phyloP scores from a whole-genome alignment of 2,888 invertebrate species.

The Fabriciana adippe region DNA sequence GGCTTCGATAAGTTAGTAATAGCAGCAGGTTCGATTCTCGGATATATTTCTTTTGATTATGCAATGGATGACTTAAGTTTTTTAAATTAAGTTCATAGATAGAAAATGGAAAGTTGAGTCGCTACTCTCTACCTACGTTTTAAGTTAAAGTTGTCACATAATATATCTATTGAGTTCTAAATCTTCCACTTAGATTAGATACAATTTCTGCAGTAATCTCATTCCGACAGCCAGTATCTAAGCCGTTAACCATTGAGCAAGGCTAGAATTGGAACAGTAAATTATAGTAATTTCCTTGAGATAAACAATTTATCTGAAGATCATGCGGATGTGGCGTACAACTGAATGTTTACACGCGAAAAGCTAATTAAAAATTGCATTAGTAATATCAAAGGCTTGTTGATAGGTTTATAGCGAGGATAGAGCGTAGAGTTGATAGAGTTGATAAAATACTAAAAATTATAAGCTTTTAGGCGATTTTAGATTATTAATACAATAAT shows the following conservation, averaged over 20 bases:
- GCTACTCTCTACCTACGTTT: background rate
- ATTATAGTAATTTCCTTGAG: slow-evolving; percentile 38
- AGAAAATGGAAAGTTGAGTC: background rate
- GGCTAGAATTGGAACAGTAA: slow-evolving; percentile 38
- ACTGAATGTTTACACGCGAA: slow-evolving; percentile 8
- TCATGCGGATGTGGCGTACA: slow-evolving; percentile 29
- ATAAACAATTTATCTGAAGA: slow-evolving; percentile 33
- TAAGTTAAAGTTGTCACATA: background rate
- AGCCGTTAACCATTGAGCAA: slow-evolving; percentile 33
- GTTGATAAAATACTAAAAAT: too few relatives aligned
- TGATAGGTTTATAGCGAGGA: too few relatives aligned
- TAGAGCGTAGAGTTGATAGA: too few relatives aligned
- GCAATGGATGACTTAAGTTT: too few relatives aligned
- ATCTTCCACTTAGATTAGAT: background rate
- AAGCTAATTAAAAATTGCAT: background rate
- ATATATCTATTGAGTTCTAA: too few relatives aligned
- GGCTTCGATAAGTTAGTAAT: too few relatives aligned
- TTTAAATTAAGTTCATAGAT: too few relatives aligned
- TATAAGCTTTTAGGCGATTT: too few relatives aligned
- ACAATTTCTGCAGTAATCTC: slow-evolving; percentile 1
- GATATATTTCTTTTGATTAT: too few relatives aligned
- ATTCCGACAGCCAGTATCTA: slow-evolving; percentile 4
- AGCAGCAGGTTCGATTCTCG: too few relatives aligned
- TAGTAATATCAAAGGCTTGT: too few relatives aligned
- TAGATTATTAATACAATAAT: too few relatives aligned